Percentiles rank a stretch among this genome's conserved stretches.
Evolutionary conservation across 2,888 invertebrate species (phyloP).

Genomic region (Atrina japonica): DNA sequence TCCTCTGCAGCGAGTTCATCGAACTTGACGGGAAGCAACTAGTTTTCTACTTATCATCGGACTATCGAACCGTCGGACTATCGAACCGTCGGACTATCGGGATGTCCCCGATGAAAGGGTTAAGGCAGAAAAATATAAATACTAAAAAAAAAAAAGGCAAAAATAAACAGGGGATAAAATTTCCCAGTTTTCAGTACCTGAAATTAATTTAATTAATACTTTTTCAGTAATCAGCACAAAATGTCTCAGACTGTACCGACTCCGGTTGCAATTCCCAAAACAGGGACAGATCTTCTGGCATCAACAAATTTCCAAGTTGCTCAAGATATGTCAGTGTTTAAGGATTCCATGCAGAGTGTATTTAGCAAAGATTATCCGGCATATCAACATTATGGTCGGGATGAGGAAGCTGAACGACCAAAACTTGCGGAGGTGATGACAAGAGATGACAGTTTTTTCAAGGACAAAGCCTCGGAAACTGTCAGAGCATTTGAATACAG

Average conservation of each 20-base stretch:
- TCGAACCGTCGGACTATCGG: too few species aligned
- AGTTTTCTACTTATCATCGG: too few species aligned
- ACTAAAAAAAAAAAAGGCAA: too few species aligned
- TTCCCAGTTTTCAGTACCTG: too few species aligned
- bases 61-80: too few species aligned
- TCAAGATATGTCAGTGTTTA: constrained; percentile 66
- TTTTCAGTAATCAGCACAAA: not conserved
- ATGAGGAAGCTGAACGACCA: constrained; percentile 65
- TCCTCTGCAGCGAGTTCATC: too few species aligned
- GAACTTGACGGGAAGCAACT: too few species aligned
- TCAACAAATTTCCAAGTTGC: constrained; percentile 73
- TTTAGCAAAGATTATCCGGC: constrained; percentile 75
- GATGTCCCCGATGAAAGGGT: too few species aligned
- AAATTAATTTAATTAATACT: too few species aligned
- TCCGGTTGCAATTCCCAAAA: constrained; percentile 52
- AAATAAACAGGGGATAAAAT: too few species aligned
- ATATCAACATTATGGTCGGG: constrained; percentile 57
- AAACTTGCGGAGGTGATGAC: constrained; percentile 74
- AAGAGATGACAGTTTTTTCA: constrained; percentile 70
- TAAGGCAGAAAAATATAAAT: too few species aligned
- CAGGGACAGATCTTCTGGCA: constrained; percentile 63
- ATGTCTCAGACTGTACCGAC: constrained; percentile 42
- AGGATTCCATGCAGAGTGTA: constrained; percentile 65
- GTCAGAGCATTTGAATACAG: constrained; percentile 64
- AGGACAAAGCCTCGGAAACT: constrained; percentile 73